A percentile compares a stretch with the other conserved stretches of the same genome.
Conservation (phyloP, 2,888 invertebrate species). For the Automeris io region DNA sequence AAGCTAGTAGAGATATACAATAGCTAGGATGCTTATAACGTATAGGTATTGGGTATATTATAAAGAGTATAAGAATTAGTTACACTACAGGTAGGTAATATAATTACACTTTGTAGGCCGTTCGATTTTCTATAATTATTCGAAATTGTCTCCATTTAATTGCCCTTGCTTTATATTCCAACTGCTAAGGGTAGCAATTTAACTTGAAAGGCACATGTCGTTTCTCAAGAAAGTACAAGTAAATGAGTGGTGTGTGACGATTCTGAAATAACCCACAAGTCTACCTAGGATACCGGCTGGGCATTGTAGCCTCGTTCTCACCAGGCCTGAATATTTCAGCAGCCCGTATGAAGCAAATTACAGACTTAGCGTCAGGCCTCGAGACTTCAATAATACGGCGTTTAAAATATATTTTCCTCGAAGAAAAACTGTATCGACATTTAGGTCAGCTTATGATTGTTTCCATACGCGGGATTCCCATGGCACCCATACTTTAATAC, state of each 20-base stretch:
- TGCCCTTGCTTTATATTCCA: constrained; percentile 6
- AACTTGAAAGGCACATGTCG: constrained; percentile 34
- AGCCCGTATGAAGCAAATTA: constrained; percentile 55
- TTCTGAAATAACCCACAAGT: neutral
- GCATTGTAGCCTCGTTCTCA: constrained; percentile 46
- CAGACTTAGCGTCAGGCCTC: constrained; percentile 41
- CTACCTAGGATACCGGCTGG: constrained; percentile 24
- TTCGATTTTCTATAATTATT: constrained; percentile 1
- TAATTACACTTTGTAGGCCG: neutral
- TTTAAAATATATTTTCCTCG: constrained; percentile 42
- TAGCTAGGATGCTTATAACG: too few species aligned
- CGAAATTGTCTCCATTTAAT: neutral
- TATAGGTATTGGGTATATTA: too few species aligned
- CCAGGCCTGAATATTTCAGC: constrained; percentile 63
- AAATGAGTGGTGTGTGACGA: neutral
- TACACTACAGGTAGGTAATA: neutral
- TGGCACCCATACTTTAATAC: constrained; percentile 22
- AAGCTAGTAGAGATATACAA: too few species aligned
- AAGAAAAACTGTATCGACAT: constrained; percentile 35
- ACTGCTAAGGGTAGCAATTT: constrained; percentile 13
- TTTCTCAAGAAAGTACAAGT: constrained; percentile 17
- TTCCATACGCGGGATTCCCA: constrained; percentile 45
- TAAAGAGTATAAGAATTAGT: neutral
- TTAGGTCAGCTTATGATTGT: constrained; percentile 56
- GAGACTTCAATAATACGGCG: constrained; percentile 45